These are phyloP conservation scores for Cheilosia soror DNA, from an alignment of 2,888 invertebrate genomes.

Conservation along the genomic window DNA sequence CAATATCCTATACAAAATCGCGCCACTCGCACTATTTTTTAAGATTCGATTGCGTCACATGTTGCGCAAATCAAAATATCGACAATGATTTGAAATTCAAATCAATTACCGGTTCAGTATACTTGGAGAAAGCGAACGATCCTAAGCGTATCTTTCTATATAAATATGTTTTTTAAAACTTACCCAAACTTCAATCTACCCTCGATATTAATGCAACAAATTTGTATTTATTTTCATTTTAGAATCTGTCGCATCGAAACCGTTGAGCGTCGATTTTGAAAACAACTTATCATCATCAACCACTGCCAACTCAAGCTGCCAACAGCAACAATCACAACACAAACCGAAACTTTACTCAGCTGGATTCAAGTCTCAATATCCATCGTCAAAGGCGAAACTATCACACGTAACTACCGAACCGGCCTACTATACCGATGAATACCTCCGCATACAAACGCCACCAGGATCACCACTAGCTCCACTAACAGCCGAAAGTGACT, in stretches of 20 bases:
- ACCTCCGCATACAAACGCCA: constrained; percentile 81
- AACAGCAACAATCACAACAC: constrained; percentile 83
- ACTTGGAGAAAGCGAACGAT: no score
- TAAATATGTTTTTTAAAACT: no score
- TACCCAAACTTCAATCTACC: no score
- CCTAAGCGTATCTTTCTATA: no score
- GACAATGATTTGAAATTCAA: no score
- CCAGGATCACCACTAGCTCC: constrained; percentile 65
- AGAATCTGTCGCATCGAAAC: constrained; percentile 80
- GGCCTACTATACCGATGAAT: constrained; percentile 82
- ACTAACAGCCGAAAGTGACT: constrained; percentile 75
- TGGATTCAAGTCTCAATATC: constrained; percentile 62
- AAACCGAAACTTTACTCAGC: constrained; percentile 80
- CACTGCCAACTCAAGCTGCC: constrained; percentile 85
- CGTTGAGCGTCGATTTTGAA: constrained; percentile 76
- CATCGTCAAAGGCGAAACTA: constrained; percentile 45
- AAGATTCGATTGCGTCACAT: no score
- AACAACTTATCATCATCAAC: constrained; percentile 84
- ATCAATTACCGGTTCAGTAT: no score
- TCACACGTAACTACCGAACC: constrained; percentile 78
- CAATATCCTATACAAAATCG: no score
- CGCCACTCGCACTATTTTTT: no score
- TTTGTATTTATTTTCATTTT: constrained; percentile 55
- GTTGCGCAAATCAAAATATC: no score
- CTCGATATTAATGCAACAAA: background rate